phyloP scores from a whole-genome alignment of 2,888 invertebrate genomes.

The Zeuzera pyrina region DNA sequence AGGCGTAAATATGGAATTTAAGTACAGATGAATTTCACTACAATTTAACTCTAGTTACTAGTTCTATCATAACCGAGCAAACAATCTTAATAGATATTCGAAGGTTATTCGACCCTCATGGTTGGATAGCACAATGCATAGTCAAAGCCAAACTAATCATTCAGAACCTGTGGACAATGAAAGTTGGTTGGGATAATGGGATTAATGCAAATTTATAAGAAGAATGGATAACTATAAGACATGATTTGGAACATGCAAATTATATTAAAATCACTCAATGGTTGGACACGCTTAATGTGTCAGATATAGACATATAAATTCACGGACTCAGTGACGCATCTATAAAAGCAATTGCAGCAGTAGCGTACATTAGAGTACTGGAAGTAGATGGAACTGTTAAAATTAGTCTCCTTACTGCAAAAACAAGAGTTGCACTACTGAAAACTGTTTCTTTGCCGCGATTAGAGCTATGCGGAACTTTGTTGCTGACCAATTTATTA shows the following conservation, averaged over 20 bases:
- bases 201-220: background rate
- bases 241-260: background rate
- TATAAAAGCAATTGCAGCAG: conserved; percentile 8
- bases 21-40: conserved; percentile 17
- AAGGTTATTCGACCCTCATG: conserved; percentile 16
- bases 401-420: conserved; percentile 5
- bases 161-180: conserved; percentile 17
- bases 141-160: conserved; percentile 18
- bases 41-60: conserved; percentile 7
- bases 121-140: conserved; percentile 14
- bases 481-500: conserved; percentile 8
- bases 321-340: conserved; percentile 11
- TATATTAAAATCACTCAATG: conserved; percentile 1
- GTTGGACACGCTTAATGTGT: conserved; percentile 1
- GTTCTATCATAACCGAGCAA: conserved; percentile 17
- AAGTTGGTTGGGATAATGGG: conserved; percentile 4
- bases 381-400: background rate
- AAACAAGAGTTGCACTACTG: conserved; percentile 11
- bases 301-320: background rate
- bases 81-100: conserved; percentile 16
- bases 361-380: background rate
- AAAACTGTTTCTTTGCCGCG: conserved; percentile 11
- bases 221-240: conserved; percentile 1
- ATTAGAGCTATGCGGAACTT: conserved; percentile 13
- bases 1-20: no score